Percentiles rank a stretch among this genome's conserved stretches.
phyloP scores from a whole-genome alignment of 2,888 invertebrate genomes.

The Camptogramma bilineatum region DNA sequence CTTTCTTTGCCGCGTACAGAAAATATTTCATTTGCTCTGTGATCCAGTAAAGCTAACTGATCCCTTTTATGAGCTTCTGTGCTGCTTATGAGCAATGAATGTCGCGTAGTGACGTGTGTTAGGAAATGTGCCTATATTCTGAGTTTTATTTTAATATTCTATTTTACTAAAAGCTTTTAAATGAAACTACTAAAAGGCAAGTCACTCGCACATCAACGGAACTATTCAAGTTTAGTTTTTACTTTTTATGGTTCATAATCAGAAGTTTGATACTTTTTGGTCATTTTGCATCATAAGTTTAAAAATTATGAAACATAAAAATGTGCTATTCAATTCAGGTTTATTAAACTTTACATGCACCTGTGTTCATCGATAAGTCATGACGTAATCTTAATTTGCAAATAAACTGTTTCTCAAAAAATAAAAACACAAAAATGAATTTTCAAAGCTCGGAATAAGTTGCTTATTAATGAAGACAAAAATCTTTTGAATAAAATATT shows the following conservation, averaged over 20 bases:
- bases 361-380: too few relatives aligned
- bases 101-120: slow-evolving; percentile 53
- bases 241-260: too few relatives aligned
- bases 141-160: neutral
- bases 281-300: too few relatives aligned
- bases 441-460: neutral
- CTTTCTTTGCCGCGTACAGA: slow-evolving; percentile 53
- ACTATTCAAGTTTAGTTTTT: too few relatives aligned
- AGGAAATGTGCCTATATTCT: slow-evolving; percentile 6
- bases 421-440: neutral
- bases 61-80: slow-evolving; percentile 72
- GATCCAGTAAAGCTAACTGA: slow-evolving; percentile 69
- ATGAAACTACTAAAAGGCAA: too few relatives aligned
- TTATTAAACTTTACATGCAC: too few relatives aligned
- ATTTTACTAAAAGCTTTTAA: too few relatives aligned
- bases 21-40: slow-evolving; percentile 73
- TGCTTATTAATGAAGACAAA: slow-evolving; percentile 23
- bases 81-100: slow-evolving; percentile 70
- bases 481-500: slow-evolving; percentile 31
- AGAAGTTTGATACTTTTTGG: too few relatives aligned
- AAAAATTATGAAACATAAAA: too few relatives aligned
- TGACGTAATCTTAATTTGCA: neutral
- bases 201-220: too few relatives aligned
- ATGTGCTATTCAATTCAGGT: too few relatives aligned
- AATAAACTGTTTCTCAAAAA: neutral